A percentile compares a stretch with the other conserved stretches of the same genome.
Evolutionary conservation across 1,140 invertebrate species (phyloP).

Genomic region (Hyles vespertilio): DNA sequence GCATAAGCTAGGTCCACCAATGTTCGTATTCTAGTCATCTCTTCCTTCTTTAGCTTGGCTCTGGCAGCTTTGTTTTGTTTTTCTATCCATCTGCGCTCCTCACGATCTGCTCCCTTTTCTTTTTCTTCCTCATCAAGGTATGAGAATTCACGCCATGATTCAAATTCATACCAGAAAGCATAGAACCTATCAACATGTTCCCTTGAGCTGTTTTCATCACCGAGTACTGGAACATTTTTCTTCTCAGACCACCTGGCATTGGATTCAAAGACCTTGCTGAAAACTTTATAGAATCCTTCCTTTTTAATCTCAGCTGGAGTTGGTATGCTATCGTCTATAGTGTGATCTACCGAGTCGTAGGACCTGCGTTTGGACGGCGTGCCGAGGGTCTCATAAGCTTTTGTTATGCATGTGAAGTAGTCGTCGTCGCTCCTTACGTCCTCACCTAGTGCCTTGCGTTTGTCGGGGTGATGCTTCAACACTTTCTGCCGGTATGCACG

Average conservation of each 20-base stretch:
- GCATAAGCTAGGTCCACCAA: slow-evolving; percentile 96
- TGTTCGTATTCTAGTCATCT: slow-evolving; percentile 91
- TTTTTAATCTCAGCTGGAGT: slow-evolving; percentile 84
- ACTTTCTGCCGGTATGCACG: slow-evolving; percentile 95
- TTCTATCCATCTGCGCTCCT: slow-evolving; percentile 97
- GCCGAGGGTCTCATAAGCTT: slow-evolving; percentile 87
- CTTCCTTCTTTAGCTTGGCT: slow-evolving; percentile 96
- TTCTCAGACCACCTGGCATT: slow-evolving; percentile 96
- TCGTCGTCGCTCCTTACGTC: slow-evolving; percentile 91
- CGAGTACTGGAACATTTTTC: slow-evolving; percentile 90
- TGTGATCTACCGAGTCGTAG: slow-evolving; percentile 97
- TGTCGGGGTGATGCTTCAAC: slow-evolving; percentile 98
- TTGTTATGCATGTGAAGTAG: slow-evolving; percentile 99
- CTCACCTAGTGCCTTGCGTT: slow-evolving; percentile 92
- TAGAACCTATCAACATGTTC: slow-evolving; percentile 91
- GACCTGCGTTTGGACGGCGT: slow-evolving; percentile 88
- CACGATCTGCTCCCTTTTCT: slow-evolving; percentile 96
- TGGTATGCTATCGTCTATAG: slow-evolving; percentile 94
- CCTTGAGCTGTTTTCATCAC: slow-evolving; percentile 82
- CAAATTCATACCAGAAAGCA: slow-evolving; percentile 97
- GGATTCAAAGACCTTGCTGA: slow-evolving; percentile 86
- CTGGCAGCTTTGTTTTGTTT: slow-evolving; percentile 96
- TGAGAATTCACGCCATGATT: slow-evolving; percentile 99
- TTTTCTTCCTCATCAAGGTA: slow-evolving; percentile 99
- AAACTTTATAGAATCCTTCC: slow-evolving; percentile 88